phyloP scores from a whole-genome alignment of 2,797 vertebrate genomes.

The Valencia hispanica region DNA sequence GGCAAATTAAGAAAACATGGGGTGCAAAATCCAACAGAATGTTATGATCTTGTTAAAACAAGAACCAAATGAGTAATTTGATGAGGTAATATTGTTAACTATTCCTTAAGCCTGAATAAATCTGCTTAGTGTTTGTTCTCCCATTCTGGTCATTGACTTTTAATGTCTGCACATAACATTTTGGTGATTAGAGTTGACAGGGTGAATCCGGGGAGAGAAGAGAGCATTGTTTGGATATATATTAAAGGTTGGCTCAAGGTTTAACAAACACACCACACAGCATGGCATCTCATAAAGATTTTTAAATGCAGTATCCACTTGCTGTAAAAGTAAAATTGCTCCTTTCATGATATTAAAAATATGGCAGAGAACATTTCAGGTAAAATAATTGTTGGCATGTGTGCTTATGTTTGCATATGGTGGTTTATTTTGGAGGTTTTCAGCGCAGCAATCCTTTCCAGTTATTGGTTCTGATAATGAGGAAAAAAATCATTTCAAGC shows the following conservation, averaged over 20 bases:
- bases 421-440: constrained; percentile 10
- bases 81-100: constrained; percentile 5
- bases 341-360: neutral
- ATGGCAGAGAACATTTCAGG: neutral
- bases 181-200: constrained; percentile 46
- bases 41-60: neutral
- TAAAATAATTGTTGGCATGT: neutral
- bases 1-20: neutral
- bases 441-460: neutral
- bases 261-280: neutral
- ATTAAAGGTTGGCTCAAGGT: constrained; percentile 31
- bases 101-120: constrained; percentile 22
- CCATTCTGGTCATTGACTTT: constrained; percentile 36
- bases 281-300: neutral
- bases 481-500: constrained; percentile 1
- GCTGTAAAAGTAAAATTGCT: neutral
- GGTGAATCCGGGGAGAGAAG: constrained; percentile 21
- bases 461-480: constrained; percentile 4
- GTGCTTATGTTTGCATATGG: neutral
- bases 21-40: neutral
- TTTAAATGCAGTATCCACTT: neutral
- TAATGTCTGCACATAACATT: constrained; percentile 52
- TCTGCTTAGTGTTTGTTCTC: constrained; percentile 38
- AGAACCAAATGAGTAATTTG: neutral
- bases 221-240: constrained; percentile 28